phyloP scores from a whole-genome alignment of 2,113 vertebrate species.

The Monarcha castaneiventris region DNA sequence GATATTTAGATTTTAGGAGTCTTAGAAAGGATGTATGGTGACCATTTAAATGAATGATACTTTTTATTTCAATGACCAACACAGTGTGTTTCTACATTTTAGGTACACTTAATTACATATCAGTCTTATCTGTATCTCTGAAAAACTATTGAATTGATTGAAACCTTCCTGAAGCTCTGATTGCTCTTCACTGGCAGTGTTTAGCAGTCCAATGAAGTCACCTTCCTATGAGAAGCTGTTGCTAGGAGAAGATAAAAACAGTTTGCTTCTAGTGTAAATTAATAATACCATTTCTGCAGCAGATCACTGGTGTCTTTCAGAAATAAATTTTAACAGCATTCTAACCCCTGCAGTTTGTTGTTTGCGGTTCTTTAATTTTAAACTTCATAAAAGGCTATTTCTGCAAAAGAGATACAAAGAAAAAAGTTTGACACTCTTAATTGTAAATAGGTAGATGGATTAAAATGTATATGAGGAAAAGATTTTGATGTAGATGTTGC shows the following conservation, averaged over 20 bases:
- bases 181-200: not conserved
- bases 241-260: not conserved
- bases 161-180: not conserved
- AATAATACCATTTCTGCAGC: not conserved
- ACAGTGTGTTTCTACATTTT: not conserved
- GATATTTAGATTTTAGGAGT: not conserved
- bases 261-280: not conserved
- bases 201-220: not conserved
- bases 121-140: not conserved
- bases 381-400: not conserved
- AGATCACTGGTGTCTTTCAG: not conserved
- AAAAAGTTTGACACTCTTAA: not conserved
- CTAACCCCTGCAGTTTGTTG: not conserved
- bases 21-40: not conserved
- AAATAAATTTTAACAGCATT: not conserved
- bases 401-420: not conserved
- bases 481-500: not conserved
- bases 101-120: not conserved
- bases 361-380: not conserved
- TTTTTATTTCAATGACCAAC: not conserved
- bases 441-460: not conserved
- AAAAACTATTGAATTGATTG: slow-evolving; percentile 8
- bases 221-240: not conserved
- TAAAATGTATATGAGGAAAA: not conserved
- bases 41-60: not conserved